phyloP scores from a whole-genome alignment of 2,797 vertebrate species.

The Hafferia zeledoni region DNA sequence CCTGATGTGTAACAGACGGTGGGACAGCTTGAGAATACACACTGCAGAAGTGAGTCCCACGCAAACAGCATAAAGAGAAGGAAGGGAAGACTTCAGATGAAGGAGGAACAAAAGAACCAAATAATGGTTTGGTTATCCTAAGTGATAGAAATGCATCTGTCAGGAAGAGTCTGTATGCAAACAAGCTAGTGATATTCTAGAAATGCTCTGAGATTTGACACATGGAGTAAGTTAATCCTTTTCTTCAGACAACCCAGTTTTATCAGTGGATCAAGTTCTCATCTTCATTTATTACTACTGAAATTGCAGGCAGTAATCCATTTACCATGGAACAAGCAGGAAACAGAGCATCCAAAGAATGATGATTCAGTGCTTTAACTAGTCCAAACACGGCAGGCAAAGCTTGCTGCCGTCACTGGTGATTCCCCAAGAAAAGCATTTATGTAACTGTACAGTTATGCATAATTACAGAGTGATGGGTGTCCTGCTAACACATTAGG shows the following conservation, averaged over 20 bases:
- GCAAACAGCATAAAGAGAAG: not conserved
- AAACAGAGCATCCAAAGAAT: slow-evolving; percentile 46
- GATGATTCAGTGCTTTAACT: slow-evolving; percentile 54
- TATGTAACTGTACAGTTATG: slow-evolving; percentile 43
- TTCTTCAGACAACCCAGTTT: not conserved
- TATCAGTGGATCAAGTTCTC: slow-evolving; percentile 11
- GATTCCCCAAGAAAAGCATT: slow-evolving; percentile 57
- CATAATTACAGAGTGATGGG: not conserved
- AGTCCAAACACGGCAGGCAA: slow-evolving; percentile 25
- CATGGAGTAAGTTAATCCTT: not conserved
- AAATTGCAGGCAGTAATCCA: slow-evolving; percentile 16
- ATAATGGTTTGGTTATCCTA: not conserved
- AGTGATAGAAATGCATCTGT: not conserved
- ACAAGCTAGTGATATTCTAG: not conserved
- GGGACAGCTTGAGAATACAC: not conserved
- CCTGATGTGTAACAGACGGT: not conserved
- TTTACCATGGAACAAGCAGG: slow-evolving; percentile 19
- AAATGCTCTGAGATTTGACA: not conserved
- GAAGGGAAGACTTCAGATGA: not conserved
- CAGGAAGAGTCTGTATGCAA: not conserved
- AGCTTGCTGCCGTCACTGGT: slow-evolving; percentile 32
- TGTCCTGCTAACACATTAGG: not conserved
- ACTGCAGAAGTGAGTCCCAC: not conserved
- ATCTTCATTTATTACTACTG: slow-evolving; percentile 35
- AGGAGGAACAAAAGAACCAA: not conserved